These are phyloP conservation scores for Meloidogyne floridensis DNA, from an alignment of 1,140 invertebrate species.

Conservation along the genomic window DNA sequence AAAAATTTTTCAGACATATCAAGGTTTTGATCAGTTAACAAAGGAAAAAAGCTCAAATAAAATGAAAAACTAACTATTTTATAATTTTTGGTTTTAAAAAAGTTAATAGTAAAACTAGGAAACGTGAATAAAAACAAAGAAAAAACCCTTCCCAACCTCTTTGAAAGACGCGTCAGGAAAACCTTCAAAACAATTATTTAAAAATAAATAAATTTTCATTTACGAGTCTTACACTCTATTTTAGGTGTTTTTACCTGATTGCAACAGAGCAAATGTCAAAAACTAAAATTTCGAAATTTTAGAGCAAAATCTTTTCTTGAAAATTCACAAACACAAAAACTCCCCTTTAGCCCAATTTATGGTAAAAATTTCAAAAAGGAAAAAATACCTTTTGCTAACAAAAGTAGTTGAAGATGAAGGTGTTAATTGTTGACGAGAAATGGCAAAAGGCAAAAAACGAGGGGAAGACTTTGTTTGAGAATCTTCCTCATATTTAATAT, in stretches of 20 bases:
- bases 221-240: neutral
- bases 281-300: neutral
- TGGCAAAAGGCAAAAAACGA: constrained; percentile 1
- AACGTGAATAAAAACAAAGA: too few relatives aligned
- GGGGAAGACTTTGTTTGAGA: neutral
- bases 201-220: neutral
- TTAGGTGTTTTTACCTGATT: neutral
- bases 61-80: neutral
- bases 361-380: neutral
- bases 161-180: neutral
- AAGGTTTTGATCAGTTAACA: too few relatives aligned
- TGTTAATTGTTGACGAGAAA: neutral
- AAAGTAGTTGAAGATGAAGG: neutral
- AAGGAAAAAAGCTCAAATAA: too few relatives aligned
- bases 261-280: neutral
- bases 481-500: neutral
- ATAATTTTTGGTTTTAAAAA: neutral
- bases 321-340: neutral
- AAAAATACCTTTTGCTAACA: neutral
- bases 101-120: too few relatives aligned
- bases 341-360: neutral
- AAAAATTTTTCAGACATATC: too few relatives aligned
- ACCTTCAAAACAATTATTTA: constrained; percentile 6
- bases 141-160: neutral
- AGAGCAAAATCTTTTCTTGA: neutral